These are phyloP conservation scores for Acanthaster planci DNA, from an alignment of 35 echinoderm and acorn worm genomes.

Conservation along the genomic window DNA sequence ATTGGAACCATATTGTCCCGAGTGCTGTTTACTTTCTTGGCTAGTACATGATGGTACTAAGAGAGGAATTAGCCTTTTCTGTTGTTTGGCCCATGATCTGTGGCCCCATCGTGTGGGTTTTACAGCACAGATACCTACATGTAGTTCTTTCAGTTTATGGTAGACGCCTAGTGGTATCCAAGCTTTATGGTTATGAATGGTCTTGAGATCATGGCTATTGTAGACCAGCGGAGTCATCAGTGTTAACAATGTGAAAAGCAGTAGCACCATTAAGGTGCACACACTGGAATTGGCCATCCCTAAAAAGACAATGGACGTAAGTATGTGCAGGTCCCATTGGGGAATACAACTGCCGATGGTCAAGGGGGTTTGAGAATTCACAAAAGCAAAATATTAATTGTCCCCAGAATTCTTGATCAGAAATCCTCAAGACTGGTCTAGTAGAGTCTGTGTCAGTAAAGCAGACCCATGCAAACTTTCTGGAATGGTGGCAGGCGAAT, in stretches of 20 bases:
- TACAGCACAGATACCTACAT: not conserved
- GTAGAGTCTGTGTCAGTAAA: too few species aligned
- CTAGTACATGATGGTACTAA: not conserved
- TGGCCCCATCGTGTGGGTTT: not conserved
- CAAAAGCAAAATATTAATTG: too few species aligned
- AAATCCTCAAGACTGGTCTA: too few species aligned
- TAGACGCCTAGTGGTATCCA: not conserved
- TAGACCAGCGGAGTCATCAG: not conserved
- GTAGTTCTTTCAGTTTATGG: not conserved
- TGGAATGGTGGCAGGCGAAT: too few species aligned
- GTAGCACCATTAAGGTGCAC: not conserved
- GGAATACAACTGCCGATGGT: not conserved
- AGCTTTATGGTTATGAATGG: not conserved
- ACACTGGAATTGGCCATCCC: not conserved
- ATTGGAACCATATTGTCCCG: too few species aligned
- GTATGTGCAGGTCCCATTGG: not conserved
- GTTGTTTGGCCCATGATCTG: not conserved
- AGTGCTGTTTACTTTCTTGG: not conserved
- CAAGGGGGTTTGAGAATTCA: not conserved
- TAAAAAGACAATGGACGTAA: not conserved
- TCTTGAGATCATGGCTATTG: too few species aligned
- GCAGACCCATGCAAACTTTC: too few species aligned
- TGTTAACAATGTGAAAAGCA: not conserved
- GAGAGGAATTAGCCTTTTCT: not conserved
- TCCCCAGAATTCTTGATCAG: too few species aligned